Conservation (phyloP, 2,888 invertebrate species). For the Dynastes tityus region DNA sequence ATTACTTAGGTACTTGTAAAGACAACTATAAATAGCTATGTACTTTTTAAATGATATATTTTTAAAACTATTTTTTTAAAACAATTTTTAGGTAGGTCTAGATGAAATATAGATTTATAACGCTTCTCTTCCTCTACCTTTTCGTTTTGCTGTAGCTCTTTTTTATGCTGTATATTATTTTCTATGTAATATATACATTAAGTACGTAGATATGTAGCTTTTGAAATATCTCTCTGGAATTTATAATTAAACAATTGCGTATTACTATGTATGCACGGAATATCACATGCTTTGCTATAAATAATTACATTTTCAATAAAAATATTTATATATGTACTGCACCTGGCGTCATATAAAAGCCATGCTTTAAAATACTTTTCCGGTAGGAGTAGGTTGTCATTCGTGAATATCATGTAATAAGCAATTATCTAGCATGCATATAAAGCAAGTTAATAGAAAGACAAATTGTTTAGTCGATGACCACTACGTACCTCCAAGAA, state of each 20-base stretch:
- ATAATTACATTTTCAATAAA: background rate
- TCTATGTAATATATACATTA: constrained; percentile 14
- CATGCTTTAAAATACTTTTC: too few species aligned
- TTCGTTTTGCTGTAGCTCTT: background rate
- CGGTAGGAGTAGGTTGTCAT: too few species aligned
- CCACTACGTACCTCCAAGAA: too few species aligned
- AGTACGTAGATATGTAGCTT: constrained; percentile 14
- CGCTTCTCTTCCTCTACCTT: constrained; percentile 10
- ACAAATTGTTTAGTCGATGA: too few species aligned
- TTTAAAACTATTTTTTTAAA: constrained; percentile 12
- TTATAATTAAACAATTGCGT: background rate
- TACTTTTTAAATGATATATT: constrained; percentile 4
- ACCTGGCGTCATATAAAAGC: too few species aligned
- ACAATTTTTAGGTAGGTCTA: constrained; percentile 20
- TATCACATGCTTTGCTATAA: background rate
- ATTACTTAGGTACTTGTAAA: constrained; percentile 14
- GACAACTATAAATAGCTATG: constrained; percentile 6
- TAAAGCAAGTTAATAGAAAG: too few species aligned
- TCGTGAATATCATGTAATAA: too few species aligned
- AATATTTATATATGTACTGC: too few species aligned
- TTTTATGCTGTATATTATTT: background rate
- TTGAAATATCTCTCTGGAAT: background rate
- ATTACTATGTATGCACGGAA: constrained; percentile 1
- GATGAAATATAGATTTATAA: constrained; percentile 1
- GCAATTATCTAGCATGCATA: too few species aligned